Evolutionary conservation across 2,888 invertebrate species (phyloP).

Genomic region (Philhelius pedissequus): DNA sequence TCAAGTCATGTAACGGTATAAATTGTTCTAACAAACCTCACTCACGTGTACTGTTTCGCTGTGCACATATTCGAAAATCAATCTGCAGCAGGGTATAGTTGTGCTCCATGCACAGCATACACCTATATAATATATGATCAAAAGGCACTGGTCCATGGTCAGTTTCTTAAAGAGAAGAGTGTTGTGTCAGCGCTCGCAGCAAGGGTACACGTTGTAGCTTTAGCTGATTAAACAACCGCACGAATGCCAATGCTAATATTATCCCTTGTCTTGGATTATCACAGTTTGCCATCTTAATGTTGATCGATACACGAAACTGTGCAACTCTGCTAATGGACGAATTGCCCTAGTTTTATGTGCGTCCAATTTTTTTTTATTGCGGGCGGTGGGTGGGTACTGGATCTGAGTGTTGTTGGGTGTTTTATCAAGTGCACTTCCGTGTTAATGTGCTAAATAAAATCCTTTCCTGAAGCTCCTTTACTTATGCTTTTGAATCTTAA

Average conservation of each 20-base stretch:
- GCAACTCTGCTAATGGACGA: constrained; percentile 64
- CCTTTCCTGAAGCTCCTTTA: too few species aligned
- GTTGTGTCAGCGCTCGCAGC: not conserved
- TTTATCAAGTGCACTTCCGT: too few species aligned
- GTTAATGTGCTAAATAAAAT: too few species aligned
- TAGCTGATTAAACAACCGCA: constrained; percentile 64
- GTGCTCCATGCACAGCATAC: not conserved
- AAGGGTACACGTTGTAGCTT: not conserved
- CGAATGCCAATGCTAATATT: constrained; percentile 68
- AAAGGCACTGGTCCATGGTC: constrained; percentile 39
- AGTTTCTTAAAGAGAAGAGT: not conserved
- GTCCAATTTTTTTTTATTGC: constrained; percentile 6
- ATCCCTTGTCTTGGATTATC: constrained; percentile 66
- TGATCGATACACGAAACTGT: constrained; percentile 68
- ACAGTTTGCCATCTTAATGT: constrained; percentile 68
- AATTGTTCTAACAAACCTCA: constrained; percentile 67
- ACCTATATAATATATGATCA: not conserved
- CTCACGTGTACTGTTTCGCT: constrained; percentile 56
- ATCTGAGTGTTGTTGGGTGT: too few species aligned
- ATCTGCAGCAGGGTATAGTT: not conserved
- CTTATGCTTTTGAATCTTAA: too few species aligned
- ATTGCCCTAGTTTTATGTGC: constrained; percentile 59
- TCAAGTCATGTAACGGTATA: constrained; percentile 52
- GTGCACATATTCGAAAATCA: constrained; percentile 49
- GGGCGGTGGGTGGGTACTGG: not conserved